phyloP scores from a whole-genome alignment of 1,140 invertebrate genomes.

The Panulirus ornatus region DNA sequence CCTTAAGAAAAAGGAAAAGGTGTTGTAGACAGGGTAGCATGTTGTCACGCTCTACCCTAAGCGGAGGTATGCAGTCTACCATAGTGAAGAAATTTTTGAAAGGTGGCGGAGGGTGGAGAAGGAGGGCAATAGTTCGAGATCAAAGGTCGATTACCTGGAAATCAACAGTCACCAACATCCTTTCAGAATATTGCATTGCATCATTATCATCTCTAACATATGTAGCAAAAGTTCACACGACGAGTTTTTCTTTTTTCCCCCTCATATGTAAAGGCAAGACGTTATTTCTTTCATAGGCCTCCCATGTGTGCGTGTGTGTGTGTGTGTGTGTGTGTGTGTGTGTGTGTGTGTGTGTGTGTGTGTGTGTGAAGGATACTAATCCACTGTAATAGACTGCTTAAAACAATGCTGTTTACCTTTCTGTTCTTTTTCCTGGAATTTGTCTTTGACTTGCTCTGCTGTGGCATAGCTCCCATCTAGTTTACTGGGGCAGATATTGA shows the following conservation, averaged over 20 bases:
- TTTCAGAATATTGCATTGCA: neutral
- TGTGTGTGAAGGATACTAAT: neutral
- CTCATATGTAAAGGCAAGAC: neutral
- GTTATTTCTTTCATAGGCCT: neutral
- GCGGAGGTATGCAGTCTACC: too few species aligned
- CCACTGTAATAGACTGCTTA: too few species aligned
- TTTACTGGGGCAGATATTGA: neutral
- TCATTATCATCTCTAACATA: neutral
- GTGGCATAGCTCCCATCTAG: neutral
- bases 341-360: too few species aligned
- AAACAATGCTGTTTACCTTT: neutral
- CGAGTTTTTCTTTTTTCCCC: neutral
- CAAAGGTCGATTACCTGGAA: neutral
- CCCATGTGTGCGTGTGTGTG: neutral
- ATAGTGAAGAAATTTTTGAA: too few species aligned
- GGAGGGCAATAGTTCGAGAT: neutral
- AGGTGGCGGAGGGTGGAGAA: too few species aligned
- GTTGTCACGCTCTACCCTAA: too few species aligned
- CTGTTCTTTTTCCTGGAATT: neutral
- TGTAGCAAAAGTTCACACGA: neutral
- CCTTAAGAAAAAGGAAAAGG: too few species aligned
- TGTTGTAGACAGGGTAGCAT: too few species aligned
- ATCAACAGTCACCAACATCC: neutral
- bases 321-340: too few species aligned
- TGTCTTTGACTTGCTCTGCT: neutral